Percentiles rank a stretch among this genome's conserved stretches.
Evolutionary conservation across 2,797 vertebrate species (phyloP).

Genomic region (Hapalemur alaotrensis): DNA sequence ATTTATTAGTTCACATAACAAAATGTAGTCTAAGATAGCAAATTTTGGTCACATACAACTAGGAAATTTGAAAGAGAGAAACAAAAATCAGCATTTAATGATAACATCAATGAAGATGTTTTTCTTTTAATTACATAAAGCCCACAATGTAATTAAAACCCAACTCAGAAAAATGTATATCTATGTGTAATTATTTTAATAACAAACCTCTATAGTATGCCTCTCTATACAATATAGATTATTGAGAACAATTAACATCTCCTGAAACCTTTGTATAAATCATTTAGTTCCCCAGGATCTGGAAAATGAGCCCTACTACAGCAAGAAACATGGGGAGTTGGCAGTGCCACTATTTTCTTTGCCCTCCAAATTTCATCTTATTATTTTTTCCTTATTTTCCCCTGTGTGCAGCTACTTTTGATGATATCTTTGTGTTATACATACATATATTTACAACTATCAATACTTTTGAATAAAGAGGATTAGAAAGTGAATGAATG

Average conservation of each 20-base stretch:
- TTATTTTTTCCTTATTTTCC: not conserved
- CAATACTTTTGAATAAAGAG: not conserved
- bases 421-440: not conserved
- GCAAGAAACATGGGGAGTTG: not conserved
- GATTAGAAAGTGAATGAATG: not conserved
- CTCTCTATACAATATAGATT: not conserved
- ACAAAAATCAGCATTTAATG: not conserved
- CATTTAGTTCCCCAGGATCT: not conserved
- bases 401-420: not conserved
- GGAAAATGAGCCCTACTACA: not conserved
- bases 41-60: not conserved
- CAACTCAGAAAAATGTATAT: not conserved
- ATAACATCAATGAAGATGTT: not conserved
- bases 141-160: not conserved
- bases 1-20: constrained; percentile 18
- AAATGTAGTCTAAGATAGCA: not conserved
- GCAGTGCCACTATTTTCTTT: not conserved
- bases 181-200: not conserved
- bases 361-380: not conserved
- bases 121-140: not conserved
- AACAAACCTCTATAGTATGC: not conserved
- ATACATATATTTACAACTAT: not conserved
- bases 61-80: constrained; percentile 9
- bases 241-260: not conserved
- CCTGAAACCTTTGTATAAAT: not conserved